Evolutionary conservation across 2,797 vertebrate species (phyloP), one percentile per base, ranked within the genome.

Genomic region (Neostethus bicornis): DNA sequence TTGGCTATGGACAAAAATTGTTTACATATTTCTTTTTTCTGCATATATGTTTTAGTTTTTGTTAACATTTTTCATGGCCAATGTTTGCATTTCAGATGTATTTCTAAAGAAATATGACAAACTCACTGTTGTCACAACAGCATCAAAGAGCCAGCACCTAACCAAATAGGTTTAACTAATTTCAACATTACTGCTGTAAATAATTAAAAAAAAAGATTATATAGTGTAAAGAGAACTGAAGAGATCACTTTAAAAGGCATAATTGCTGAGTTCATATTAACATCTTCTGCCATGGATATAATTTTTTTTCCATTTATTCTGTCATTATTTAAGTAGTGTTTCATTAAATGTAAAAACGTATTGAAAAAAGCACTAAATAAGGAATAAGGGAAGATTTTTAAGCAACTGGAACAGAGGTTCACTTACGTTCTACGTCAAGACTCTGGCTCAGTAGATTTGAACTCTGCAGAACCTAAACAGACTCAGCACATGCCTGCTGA

Each of bases 191-290:
- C 4, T 11, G 19, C 10, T 3, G 19, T 21, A 20, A 41, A 41
- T 41, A 38, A n/a, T n/a, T 17, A 39, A 19, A 37, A 39, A 4
- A 41, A 9, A 20, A 4, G 19, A 41, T 19, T 41, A 38, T 4
- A 13, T 20, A 11, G 19, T 41, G 19, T 21, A 41, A 21, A 21
- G 5, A 41, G 17, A 38, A 41, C 17, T 41, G 38, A 19, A 21
- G 21, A 20, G 38, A 41, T 41, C 41, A 21, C 38, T 41, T 41
- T 41, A 41, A 41, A 41, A 41, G 37, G 37, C 38, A 20, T 38
- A 38, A 6, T 19, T 21, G 38, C 9, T 39, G 19, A 41, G 38
- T 41, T 21, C 42, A 20, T 23, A 42, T 23, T 42, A 23, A 21
- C 10, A 13, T 34, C 14, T n/a, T 14, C 32, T 34, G 14, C 17